Conservation (phyloP, 2,888 invertebrate species). For the Trichopria drosophilae region DNA sequence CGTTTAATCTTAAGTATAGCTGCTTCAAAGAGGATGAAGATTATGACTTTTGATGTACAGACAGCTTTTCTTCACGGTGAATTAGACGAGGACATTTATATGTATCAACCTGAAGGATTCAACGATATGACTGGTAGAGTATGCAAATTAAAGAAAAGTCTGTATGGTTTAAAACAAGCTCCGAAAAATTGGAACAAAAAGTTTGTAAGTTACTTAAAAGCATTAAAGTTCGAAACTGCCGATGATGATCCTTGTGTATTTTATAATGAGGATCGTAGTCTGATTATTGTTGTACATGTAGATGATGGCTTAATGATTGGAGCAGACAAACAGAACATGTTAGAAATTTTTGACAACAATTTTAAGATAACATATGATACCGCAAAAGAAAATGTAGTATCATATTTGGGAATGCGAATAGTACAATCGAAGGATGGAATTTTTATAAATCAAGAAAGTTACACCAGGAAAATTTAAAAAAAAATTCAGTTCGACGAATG, state of each 20-base stretch:
- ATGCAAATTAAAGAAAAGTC: conserved; percentile 35
- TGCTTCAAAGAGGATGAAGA: conserved; percentile 25
- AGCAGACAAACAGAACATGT: conserved; percentile 28
- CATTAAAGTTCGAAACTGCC: conserved; percentile 33
- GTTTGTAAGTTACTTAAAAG: conserved; percentile 35
- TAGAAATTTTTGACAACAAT: conserved; percentile 27
- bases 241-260: conserved; percentile 42
- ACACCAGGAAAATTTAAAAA: conserved; percentile 38
- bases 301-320: conserved; percentile 36
- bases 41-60: conserved; percentile 29
- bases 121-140: conserved; percentile 22
- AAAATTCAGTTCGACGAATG: conserved; percentile 15
- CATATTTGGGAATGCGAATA: conserved; percentile 40
- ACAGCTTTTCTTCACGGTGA: conserved; percentile 32
- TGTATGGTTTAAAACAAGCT: conserved; percentile 42
- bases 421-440: conserved; percentile 28
- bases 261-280: conserved; percentile 34
- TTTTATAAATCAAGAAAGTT: conserved; percentile 37
- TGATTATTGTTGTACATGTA: conserved; percentile 34
- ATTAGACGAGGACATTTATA: conserved; percentile 34
- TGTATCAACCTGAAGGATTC: conserved; percentile 40
- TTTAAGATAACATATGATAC: conserved; percentile 32
- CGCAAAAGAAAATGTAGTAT: conserved; percentile 17
- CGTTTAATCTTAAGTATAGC: conserved; percentile 32
- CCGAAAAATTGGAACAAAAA: conserved; percentile 41